A percentile compares a stretch with the other conserved stretches of the same genome.
Conservation (phyloP, 2,797 vertebrate genomes). For the Okamejei kenojei region DNA sequence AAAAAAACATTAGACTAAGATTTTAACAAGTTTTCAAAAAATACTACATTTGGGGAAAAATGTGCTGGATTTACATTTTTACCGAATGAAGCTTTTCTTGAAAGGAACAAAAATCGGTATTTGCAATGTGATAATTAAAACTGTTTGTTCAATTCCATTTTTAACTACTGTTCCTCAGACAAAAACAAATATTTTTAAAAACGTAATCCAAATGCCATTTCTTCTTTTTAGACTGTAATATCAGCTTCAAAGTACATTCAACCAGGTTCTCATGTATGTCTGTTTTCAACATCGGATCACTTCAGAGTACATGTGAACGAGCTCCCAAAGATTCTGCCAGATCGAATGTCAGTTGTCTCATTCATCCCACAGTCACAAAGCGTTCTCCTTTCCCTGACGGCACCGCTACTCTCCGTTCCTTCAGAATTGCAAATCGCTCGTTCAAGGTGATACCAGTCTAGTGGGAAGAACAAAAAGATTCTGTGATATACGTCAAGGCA, state of each 20-base stretch:
- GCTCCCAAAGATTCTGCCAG: slow-evolving; percentile 10
- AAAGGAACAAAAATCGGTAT: slow-evolving; percentile 25
- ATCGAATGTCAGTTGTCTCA: background rate
- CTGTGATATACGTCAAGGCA: background rate
- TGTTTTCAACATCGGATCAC: background rate
- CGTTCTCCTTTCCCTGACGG: slow-evolving; percentile 69
- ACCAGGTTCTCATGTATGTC: background rate
- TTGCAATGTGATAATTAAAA: slow-evolving; percentile 23
- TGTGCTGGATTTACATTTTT: slow-evolving; percentile 24
- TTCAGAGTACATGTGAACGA: background rate
- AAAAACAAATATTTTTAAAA: slow-evolving; percentile 27
- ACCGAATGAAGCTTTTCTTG: background rate
- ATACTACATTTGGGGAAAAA: slow-evolving; percentile 25
- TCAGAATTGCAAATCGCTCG: slow-evolving; percentile 88
- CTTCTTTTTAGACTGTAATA: slow-evolving; percentile 24
- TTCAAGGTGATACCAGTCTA: slow-evolving; percentile 91
- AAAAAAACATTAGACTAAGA: background rate
- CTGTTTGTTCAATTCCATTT: slow-evolving; percentile 3
- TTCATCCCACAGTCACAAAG: slow-evolving; percentile 86
- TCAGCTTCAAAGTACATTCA: slow-evolving; percentile 23
- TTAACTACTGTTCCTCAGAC: background rate
- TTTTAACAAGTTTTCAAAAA: slow-evolving; percentile 20
- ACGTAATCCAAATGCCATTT: slow-evolving; percentile 12
- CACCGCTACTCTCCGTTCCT: slow-evolving; percentile 71
- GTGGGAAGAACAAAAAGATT: slow-evolving; percentile 12